Conservation (phyloP, 2,113 vertebrate genomes). For the Psettodes erumei region DNA sequence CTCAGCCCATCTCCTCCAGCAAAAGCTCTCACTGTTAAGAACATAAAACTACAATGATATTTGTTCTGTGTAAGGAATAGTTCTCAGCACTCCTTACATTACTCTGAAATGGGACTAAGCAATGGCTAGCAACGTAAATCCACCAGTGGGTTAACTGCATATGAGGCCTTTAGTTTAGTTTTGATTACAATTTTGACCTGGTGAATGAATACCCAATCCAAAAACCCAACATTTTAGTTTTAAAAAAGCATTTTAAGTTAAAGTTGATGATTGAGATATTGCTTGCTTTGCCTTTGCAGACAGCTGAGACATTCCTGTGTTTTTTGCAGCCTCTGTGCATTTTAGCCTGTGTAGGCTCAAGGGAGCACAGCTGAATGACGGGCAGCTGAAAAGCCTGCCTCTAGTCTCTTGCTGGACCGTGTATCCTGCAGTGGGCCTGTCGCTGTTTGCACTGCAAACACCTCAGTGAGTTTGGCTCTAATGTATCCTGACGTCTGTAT, state of each 20-base stretch:
- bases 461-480: slow-evolving; percentile 73
- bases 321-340: slow-evolving; percentile 14
- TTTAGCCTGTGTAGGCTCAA: slow-evolving; percentile 4
- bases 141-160: neutral
- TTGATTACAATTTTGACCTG: no score
- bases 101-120: neutral
- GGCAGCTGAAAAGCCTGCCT: slow-evolving; percentile 37
- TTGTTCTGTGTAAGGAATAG: neutral
- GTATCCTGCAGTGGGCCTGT: slow-evolving; percentile 53
- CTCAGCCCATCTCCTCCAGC: no score
- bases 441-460: slow-evolving; percentile 76
- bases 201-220: no score
- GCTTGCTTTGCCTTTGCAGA: neutral
- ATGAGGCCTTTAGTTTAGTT: neutral
- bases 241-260: neutral
- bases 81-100: neutral
- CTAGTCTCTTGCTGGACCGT: slow-evolving; percentile 39
- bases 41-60: neutral
- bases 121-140: neutral
- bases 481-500: slow-evolving; percentile 74
- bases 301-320: slow-evolving; percentile 6
- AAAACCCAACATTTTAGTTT: no score
- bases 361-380: slow-evolving; percentile 11
- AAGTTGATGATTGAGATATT: neutral
- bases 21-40: neutral